Percentiles rank a stretch among this genome's conserved stretches.
Evolutionary conservation across 1,140 invertebrate genomes (phyloP).

Genomic region (Drosophila arizonae): DNA sequence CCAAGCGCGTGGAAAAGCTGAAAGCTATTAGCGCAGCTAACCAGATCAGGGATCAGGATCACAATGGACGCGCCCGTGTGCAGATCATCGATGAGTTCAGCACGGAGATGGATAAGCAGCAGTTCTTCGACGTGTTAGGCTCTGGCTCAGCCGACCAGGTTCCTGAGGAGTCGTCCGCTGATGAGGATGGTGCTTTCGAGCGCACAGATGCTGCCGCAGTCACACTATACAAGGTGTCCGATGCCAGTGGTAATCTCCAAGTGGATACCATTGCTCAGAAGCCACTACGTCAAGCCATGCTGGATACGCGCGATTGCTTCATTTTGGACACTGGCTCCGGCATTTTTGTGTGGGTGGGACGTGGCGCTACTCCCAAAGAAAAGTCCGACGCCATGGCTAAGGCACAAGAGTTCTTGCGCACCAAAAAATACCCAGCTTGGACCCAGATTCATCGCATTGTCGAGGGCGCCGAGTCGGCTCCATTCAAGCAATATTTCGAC

Average conservation of each 20-base stretch:
- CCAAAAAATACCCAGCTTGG: conserved; percentile 91
- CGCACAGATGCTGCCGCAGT: conserved; percentile 85
- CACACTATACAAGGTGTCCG: conserved; percentile 88
- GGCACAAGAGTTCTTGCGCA: conserved; percentile 88
- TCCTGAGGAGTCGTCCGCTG: conserved; percentile 86
- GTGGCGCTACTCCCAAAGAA: conserved; percentile 89
- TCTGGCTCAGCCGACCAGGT: conserved; percentile 87
- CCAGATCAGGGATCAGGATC: conserved; percentile 92
- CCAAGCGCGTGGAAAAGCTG: conserved; percentile 89
- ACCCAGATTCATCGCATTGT: conserved; percentile 88
- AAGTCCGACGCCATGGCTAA: conserved; percentile 90
- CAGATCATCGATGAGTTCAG: conserved; percentile 89
- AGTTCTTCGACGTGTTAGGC: conserved; percentile 89
- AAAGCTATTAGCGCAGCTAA: conserved; percentile 91
- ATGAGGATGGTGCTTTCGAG: conserved; percentile 87
- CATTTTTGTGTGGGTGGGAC: conserved; percentile 94
- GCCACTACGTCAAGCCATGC: conserved; percentile 88
- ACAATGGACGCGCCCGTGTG: conserved; percentile 89
- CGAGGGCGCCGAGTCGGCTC: conserved; percentile 88
- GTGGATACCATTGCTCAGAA: conserved; percentile 87
- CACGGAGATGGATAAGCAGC: conserved; percentile 85
- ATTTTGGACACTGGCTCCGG: conserved; percentile 92
- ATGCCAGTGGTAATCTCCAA: conserved; percentile 87
- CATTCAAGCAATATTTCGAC: conserved; percentile 91
- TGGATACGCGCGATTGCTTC: conserved; percentile 93